These are phyloP conservation scores for Orgyia antiqua DNA, from an alignment of 2,888 invertebrate genomes.

Conservation along the genomic window DNA sequence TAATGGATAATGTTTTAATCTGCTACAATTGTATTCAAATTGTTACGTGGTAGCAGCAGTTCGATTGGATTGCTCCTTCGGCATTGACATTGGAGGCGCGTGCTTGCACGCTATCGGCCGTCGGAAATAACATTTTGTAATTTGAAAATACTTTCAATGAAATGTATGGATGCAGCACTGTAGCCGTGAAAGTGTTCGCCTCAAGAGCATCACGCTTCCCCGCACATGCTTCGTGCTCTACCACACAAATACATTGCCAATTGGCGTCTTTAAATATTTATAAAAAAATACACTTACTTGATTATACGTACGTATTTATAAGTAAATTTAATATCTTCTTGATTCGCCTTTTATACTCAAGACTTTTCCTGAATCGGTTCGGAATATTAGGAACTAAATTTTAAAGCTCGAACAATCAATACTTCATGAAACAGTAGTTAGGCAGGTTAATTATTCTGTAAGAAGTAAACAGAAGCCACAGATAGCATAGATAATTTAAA, in stretches of 20 bases:
- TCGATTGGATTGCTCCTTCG: constrained; percentile 25
- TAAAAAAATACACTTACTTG: no score
- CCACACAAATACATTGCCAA: background rate
- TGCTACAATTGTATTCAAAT: constrained; percentile 27
- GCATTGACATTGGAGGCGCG: constrained; percentile 57
- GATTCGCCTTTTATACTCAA: constrained; percentile 7
- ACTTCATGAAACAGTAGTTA: no score
- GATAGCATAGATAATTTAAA: no score
- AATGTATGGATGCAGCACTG: constrained; percentile 25
- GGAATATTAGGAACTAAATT: no score
- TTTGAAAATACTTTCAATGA: constrained; percentile 64
- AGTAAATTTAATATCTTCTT: no score
- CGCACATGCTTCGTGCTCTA: background rate
- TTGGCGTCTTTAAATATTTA: no score
- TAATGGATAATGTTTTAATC: constrained; percentile 21
- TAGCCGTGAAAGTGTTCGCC: constrained; percentile 32
- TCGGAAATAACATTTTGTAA: constrained; percentile 53
- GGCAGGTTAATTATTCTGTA: no score
- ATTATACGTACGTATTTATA: no score
- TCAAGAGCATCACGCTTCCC: background rate
- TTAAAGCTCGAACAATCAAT: no score
- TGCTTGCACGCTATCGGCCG: constrained; percentile 50
- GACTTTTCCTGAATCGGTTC: no score
- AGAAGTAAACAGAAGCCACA: no score
- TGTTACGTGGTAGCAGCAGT: constrained; percentile 18